These are phyloP conservation scores for Brachirus orientalis DNA, from an alignment of 2,113 vertebrate species.

Conservation along the genomic window DNA sequence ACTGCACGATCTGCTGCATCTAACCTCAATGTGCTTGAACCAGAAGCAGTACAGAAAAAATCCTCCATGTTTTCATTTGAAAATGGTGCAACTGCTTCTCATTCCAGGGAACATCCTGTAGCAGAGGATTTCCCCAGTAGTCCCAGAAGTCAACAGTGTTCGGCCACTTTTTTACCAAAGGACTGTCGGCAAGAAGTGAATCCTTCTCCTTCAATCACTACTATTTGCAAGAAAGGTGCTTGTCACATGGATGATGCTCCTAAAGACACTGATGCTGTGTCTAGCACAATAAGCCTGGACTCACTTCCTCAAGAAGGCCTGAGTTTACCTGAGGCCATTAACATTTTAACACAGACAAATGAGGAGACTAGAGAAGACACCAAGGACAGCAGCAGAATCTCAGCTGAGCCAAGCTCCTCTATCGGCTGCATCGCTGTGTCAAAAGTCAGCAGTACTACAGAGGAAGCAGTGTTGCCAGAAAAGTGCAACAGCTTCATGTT, in stretches of 20 bases:
- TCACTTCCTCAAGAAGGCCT: constrained; percentile 53
- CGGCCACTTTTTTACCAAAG: constrained; percentile 5
- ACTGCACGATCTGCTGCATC: neutral
- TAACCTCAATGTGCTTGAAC: neutral
- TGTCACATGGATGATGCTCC: neutral
- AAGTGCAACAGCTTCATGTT: neutral
- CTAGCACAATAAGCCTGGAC: constrained; percentile 73
- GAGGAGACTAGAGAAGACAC: constrained; percentile 4
- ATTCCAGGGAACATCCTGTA: neutral
- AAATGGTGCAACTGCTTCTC: constrained; percentile 3
- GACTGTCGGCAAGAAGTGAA: constrained; percentile 1
- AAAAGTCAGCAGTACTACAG: constrained; percentile 68
- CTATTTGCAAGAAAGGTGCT: constrained; percentile 2
- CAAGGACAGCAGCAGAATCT: no score
- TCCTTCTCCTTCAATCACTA: constrained; percentile 12
- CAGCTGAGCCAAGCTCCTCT: constrained; percentile 25
- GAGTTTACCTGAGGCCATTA: constrained; percentile 63
- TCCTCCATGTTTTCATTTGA: neutral
- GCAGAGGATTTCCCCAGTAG: neutral
- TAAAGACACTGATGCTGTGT: constrained; percentile 68
- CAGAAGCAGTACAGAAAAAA: neutral
- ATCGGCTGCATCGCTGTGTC: constrained; percentile 33
- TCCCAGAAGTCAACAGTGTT: neutral
- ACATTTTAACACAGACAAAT: constrained; percentile 38
- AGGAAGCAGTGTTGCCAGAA: constrained; percentile 13